Evolutionary conservation across 2,797 vertebrate species (phyloP).

Genomic region (Gymnoscopelus braueri): DNA sequence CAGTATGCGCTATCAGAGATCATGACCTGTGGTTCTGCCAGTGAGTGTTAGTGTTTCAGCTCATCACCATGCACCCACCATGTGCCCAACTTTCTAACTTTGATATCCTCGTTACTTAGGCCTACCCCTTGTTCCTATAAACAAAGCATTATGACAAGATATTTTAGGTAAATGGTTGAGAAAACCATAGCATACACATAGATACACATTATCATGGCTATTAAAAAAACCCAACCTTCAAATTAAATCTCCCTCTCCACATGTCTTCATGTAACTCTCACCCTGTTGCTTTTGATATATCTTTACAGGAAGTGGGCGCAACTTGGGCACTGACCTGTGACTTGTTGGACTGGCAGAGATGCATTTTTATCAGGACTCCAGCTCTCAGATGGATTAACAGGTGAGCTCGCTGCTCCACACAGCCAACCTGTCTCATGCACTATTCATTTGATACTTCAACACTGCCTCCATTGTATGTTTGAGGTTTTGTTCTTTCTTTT

Average conservation of each 20-base stretch:
- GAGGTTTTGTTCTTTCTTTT: not conserved
- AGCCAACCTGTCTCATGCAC: constrained; percentile 1
- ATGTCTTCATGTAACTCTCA: not conserved
- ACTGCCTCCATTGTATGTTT: not conserved
- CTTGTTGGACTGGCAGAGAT: constrained; percentile 39
- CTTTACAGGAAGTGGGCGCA: constrained; percentile 40
- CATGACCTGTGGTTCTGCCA: constrained; percentile 11
- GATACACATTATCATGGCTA: not conserved
- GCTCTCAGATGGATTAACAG: constrained; percentile 64
- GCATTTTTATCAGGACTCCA: constrained; percentile 34
- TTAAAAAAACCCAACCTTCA: not conserved
- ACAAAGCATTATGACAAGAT: not conserved
- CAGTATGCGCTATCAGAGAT: constrained; percentile 14
- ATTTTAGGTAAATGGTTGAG: too few relatives aligned
- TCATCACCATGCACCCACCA: constrained; percentile 17
- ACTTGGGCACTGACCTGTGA: constrained; percentile 16
- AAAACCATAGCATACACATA: too few relatives aligned
- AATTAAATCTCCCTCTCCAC: not conserved
- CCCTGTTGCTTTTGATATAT: not conserved
- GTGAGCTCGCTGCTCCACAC: constrained; percentile 40
- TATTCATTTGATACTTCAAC: constrained; percentile 14
- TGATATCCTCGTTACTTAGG: not conserved
- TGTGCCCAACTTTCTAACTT: not conserved
- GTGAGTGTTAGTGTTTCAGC: constrained; percentile 19
- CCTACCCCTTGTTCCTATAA: constrained; percentile 2